A percentile compares a stretch with the other conserved stretches of the same genome.
Evolutionary conservation across 1,140 invertebrate genomes (phyloP).

Genomic region (Bilobella aurantiaca): DNA sequence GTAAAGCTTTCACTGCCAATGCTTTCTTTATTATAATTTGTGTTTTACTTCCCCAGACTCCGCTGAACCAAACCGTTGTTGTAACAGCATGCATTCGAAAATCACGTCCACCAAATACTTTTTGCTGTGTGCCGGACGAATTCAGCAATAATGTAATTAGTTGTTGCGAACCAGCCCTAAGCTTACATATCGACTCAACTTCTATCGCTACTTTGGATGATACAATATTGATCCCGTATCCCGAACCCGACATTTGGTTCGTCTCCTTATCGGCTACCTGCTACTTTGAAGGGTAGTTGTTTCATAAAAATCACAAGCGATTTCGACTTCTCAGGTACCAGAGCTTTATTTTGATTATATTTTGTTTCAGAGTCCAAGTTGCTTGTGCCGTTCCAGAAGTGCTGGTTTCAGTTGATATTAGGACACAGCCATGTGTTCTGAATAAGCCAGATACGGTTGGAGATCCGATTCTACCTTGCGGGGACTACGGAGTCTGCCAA

Average conservation of each 20-base stretch:
- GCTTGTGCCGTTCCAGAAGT: constrained; percentile 45
- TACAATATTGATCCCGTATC: constrained; percentile 58
- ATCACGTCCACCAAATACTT: constrained; percentile 42
- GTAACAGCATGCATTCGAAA: constrained; percentile 52
- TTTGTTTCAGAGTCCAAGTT: constrained; percentile 41
- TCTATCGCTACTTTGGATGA: constrained; percentile 36
- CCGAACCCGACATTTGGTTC: constrained; percentile 66
- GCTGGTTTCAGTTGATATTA: constrained; percentile 60
- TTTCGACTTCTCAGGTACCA: constrained; percentile 16
- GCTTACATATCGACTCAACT: constrained; percentile 45
- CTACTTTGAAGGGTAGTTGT: constrained; percentile 34
- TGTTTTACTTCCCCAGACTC: constrained; percentile 36
- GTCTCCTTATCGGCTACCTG: constrained; percentile 46
- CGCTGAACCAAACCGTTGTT: constrained; percentile 42
- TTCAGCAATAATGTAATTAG: constrained; percentile 43
- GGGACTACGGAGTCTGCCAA: constrained; percentile 44
- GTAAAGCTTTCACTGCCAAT: background rate
- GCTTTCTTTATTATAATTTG: background rate
- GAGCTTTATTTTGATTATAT: constrained; percentile 39
- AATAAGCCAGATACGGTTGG: constrained; percentile 31
- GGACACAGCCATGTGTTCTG: constrained; percentile 54
- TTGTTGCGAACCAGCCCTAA: constrained; percentile 49
- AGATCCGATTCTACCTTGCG: constrained; percentile 40
- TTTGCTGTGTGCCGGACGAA: constrained; percentile 37
- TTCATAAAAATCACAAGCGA: constrained; percentile 31